Percentiles rank a stretch among this genome's conserved stretches.
Conservation (phyloP, 2,113 vertebrate genomes). For the Physeter macrocephalus region DNA sequence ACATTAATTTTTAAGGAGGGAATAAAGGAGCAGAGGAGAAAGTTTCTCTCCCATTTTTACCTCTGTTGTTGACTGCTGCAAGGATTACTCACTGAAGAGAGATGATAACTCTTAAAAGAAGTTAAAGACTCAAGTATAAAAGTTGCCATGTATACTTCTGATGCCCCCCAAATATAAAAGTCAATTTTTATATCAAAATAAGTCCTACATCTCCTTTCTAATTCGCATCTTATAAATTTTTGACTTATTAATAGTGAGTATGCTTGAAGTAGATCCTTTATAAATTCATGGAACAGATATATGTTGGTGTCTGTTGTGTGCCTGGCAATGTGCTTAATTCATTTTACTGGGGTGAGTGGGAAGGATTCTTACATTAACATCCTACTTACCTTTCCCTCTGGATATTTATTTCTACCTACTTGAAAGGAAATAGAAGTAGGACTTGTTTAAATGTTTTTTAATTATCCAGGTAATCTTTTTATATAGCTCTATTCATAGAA, state of each 20-base stretch:
- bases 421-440: not conserved
- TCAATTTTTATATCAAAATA: conserved; percentile 5
- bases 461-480: not conserved
- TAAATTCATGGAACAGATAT: not conserved
- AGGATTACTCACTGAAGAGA: not conserved
- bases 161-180: not conserved
- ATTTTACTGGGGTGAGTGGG: not conserved
- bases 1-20: not conserved
- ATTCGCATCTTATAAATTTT: not conserved
- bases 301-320: not conserved
- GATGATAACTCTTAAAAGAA: conserved; percentile 11
- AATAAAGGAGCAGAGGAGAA: not conserved
- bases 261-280: not conserved
- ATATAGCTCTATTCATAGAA: not conserved
- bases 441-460: conserved; percentile 14
- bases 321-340: not conserved
- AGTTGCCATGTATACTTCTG: not conserved
- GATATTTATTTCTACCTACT: not conserved
- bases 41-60: not conserved
- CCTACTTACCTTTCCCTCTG: not conserved
- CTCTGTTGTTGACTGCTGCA: not conserved
- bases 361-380: not conserved
- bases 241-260: not conserved
- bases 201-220: not conserved
- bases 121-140: not conserved